Evolutionary conservation across 2,797 vertebrate species (phyloP).

Genomic region (Astyanax mexicanus): DNA sequence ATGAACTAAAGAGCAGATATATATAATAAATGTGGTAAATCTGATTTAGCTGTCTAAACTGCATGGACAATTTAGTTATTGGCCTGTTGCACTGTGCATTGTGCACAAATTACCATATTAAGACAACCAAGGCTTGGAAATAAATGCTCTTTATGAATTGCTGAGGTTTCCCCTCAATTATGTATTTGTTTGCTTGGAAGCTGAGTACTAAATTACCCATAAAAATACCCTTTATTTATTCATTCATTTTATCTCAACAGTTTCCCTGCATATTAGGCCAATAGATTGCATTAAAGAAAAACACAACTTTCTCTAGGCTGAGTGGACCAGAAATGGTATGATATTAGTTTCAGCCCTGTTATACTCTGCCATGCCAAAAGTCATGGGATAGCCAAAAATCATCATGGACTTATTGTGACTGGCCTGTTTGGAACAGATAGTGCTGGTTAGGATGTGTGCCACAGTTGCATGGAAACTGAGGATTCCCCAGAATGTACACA

Average conservation of each 20-base stretch:
- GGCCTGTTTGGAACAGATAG: too few species aligned
- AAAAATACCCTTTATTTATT: not conserved
- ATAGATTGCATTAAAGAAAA: not conserved
- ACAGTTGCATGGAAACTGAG: not conserved
- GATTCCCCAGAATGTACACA: not conserved
- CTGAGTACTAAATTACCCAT: not conserved
- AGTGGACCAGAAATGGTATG: too few species aligned
- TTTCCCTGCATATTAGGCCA: not conserved
- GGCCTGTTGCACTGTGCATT: not conserved
- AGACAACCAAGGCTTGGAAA: not conserved
- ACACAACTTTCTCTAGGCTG: not conserved
- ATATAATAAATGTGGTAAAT: too few species aligned
- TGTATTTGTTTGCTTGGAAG: not conserved
- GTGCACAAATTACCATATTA: not conserved
- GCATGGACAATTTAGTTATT: not conserved
- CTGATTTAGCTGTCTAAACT: too few species aligned
- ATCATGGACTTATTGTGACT: too few species aligned
- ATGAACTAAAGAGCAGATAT: too few species aligned
- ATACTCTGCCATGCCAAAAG: too few species aligned
- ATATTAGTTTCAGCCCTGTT: too few species aligned
- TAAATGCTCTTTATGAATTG: not conserved
- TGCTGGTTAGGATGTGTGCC: not conserved
- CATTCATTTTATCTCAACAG: not conserved
- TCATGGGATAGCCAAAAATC: too few species aligned
- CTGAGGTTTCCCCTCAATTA: not conserved